Conservation (phyloP, 2,888 invertebrate species). For the Ypsolopha scabrella region DNA sequence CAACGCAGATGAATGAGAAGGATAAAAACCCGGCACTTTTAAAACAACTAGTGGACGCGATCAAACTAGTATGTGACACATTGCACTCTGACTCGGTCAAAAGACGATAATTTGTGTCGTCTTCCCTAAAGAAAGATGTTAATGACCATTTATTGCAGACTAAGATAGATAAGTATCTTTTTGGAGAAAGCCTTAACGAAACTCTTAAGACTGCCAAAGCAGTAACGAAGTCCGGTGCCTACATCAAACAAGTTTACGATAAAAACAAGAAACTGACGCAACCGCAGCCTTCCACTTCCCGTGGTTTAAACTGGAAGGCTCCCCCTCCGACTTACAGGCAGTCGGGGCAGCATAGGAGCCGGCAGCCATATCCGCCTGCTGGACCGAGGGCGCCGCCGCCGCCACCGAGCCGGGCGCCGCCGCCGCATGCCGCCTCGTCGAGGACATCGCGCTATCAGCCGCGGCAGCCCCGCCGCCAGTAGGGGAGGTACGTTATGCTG, state of each 20-base stretch:
- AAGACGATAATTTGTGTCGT: slow-evolving; percentile 9
- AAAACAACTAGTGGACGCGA: slow-evolving; percentile 10
- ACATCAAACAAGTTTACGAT: slow-evolving; percentile 4
- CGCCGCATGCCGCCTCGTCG: neutral
- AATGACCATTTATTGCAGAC: slow-evolving; percentile 11
- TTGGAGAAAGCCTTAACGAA: slow-evolving; percentile 12
- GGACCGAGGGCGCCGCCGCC: slow-evolving; percentile 1
- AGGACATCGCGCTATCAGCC: slow-evolving; percentile 4
- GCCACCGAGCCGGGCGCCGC: slow-evolving; percentile 1
- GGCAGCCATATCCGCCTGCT: slow-evolving; percentile 4
- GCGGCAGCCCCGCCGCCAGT: slow-evolving; percentile 1
- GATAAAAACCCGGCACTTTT: neutral
- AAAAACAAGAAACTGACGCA: neutral
- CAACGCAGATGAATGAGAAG: slow-evolving; percentile 1
- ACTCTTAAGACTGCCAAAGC: slow-evolving; percentile 13
- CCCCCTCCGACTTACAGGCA: slow-evolving; percentile 6
- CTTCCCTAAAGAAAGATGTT: slow-evolving; percentile 12
- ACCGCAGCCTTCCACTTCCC: neutral
- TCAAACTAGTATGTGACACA: slow-evolving; percentile 10
- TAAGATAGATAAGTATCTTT: slow-evolving; percentile 8
- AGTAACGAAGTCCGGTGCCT: slow-evolving; percentile 10
- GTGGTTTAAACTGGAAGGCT: slow-evolving; percentile 8
- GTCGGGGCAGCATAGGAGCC: slow-evolving; percentile 6
- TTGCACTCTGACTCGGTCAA: slow-evolving; percentile 11
- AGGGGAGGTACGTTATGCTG: slow-evolving; percentile 3